These are phyloP conservation scores for Chaenogobius annularis DNA, from an alignment of 2,113 vertebrate species.

Conservation along the genomic window DNA sequence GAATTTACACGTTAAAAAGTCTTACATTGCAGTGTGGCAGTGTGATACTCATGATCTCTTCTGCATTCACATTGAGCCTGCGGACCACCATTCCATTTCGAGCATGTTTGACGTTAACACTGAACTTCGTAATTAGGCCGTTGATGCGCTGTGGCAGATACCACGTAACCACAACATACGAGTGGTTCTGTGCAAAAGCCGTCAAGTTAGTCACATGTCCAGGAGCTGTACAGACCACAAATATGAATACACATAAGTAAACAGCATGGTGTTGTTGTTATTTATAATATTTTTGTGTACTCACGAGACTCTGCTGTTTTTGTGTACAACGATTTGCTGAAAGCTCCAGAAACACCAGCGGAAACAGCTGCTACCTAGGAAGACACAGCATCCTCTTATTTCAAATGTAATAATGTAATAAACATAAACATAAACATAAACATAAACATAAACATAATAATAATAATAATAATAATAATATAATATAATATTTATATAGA, in stretches of 20 bases:
- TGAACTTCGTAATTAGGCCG: constrained; percentile 94
- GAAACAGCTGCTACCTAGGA: constrained; percentile 90
- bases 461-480: too few species aligned
- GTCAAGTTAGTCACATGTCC: constrained; percentile 94
- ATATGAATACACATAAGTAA: constrained; percentile 31
- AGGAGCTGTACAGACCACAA: constrained; percentile 80
- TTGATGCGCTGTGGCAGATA: constrained; percentile 92
- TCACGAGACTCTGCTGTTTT: constrained; percentile 95
- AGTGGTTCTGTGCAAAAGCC: constrained; percentile 87
- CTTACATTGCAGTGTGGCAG: constrained; percentile 92
- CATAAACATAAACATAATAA: background rate
- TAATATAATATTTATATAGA: too few species aligned
- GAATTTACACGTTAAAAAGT: constrained; percentile 11
- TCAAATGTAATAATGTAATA: too few species aligned
- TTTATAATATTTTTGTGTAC: constrained; percentile 31
- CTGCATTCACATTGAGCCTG: constrained; percentile 86
- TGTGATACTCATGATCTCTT: constrained; percentile 86
- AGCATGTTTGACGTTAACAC: constrained; percentile 91
- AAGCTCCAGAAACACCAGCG: constrained; percentile 81
- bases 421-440: background rate
- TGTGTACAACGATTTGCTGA: constrained; percentile 88
- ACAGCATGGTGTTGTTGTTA: background rate
- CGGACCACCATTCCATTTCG: constrained; percentile 85
- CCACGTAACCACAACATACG: constrained; percentile 90
- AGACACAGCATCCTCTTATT: constrained; percentile 4